phyloP scores from a whole-genome alignment of 2,113 vertebrate genomes.

The Leptocoma aspasia region DNA sequence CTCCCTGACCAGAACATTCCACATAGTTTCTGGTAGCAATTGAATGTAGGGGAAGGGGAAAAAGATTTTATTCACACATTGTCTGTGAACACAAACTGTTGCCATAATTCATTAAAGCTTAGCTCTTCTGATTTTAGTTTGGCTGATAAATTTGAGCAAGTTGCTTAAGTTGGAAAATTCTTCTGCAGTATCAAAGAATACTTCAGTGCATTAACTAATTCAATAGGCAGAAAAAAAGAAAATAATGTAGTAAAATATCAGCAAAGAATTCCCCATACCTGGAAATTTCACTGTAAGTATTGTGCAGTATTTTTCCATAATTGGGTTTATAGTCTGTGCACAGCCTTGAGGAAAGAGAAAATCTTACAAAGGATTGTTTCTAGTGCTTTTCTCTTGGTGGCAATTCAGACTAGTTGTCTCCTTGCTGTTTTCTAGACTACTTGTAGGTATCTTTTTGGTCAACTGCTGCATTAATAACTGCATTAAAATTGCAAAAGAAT shows the following conservation, averaged over 20 bases:
- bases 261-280: slow-evolving; percentile 10
- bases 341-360: slow-evolving; percentile 10
- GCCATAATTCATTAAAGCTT: slow-evolving; percentile 22
- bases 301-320: slow-evolving; percentile 37
- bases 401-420: not conserved
- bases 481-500: slow-evolving; percentile 31
- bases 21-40: not conserved
- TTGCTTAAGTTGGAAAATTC: slow-evolving; percentile 4
- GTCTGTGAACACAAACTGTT: slow-evolving; percentile 8
- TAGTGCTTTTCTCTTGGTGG: slow-evolving; percentile 19
- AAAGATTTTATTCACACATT: not conserved
- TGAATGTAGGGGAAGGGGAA: not conserved
- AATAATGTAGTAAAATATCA: not conserved
- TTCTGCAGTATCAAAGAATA: not conserved
- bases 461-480: slow-evolving; percentile 36
- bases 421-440: not conserved
- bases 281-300: not conserved
- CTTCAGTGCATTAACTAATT: slow-evolving; percentile 13
- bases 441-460: not conserved
- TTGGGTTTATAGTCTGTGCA: slow-evolving; percentile 1
- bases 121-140: slow-evolving; percentile 22
- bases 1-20: not conserved
- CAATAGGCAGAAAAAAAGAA: not conserved
- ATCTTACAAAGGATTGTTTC: slow-evolving; percentile 24
- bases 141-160: slow-evolving; percentile 12